Evolutionary conservation across 2,113 vertebrate species (phyloP).

Genomic region (Epinephelus lanceolatus): DNA sequence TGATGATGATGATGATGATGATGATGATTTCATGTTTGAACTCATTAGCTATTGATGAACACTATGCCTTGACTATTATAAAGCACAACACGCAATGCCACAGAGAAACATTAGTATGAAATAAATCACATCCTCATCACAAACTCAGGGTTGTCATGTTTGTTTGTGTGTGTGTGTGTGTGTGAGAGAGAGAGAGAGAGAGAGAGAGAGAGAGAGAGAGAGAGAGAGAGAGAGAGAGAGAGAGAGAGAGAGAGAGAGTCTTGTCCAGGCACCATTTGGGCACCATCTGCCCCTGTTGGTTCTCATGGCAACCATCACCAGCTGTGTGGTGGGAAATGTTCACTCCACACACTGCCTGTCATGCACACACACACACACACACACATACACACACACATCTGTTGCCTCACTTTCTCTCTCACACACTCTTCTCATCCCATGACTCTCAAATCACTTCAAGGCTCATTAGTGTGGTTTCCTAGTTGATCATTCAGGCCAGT

Average conservation of each 20-base stretch:
- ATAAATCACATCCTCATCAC: neutral
- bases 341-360: slow-evolving; percentile 49
- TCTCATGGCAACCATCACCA: slow-evolving; percentile 69
- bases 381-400: slow-evolving; percentile 9
- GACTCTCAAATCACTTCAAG: slow-evolving; percentile 43
- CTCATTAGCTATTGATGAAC: neutral
- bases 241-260: neutral
- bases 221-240: neutral
- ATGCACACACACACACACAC: slow-evolving; percentile 16
- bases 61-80: neutral
- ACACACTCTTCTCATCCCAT: slow-evolving; percentile 1
- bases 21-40: slow-evolving; percentile 7
- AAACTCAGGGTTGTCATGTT: neutral
- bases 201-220: too few relatives aligned
- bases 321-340: slow-evolving; percentile 66
- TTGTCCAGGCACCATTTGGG: slow-evolving; percentile 49
- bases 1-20: too few relatives aligned
- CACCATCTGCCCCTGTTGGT: slow-evolving; percentile 75
- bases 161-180: slow-evolving; percentile 15
- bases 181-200: too few relatives aligned
- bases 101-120: neutral
- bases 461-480: slow-evolving; percentile 48
- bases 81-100: neutral
- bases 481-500: slow-evolving; percentile 33
- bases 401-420: neutral